Percentiles rank a stretch among this genome's conserved stretches.
phyloP scores from a whole-genome alignment of 1,140 invertebrate species.

The Penaeus japonicus region DNA sequence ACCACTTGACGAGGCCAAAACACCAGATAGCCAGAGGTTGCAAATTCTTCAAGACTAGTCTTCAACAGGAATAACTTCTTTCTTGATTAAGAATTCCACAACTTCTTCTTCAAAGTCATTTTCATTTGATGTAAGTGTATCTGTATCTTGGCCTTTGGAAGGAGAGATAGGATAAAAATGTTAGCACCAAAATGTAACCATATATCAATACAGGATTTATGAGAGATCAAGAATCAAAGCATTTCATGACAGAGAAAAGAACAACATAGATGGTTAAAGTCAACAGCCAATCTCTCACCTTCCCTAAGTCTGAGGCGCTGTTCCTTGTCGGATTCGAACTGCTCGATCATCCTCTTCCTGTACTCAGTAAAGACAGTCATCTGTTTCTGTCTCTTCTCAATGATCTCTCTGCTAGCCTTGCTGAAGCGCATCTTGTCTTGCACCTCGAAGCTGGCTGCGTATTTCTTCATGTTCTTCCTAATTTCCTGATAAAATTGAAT shows the following conservation, averaged over 20 bases:
- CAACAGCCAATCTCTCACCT: conserved; percentile 80
- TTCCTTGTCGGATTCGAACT: conserved; percentile 63
- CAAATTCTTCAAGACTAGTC: conserved; percentile 24
- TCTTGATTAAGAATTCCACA: conserved; percentile 97
- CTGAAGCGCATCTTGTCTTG: conserved; percentile 93
- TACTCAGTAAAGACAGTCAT: conserved; percentile 89
- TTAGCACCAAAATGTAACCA: not conserved
- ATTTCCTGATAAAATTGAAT: conserved; percentile 76
- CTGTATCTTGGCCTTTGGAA: conserved; percentile 85
- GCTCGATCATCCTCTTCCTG: conserved; percentile 75
- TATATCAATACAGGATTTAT: not conserved
- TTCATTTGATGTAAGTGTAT: conserved; percentile 83
- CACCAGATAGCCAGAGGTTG: not conserved
- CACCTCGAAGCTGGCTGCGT: conserved; percentile 93
- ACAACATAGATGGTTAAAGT: not conserved
- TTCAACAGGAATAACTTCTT: conserved; percentile 75
- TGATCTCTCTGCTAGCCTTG: conserved; percentile 79
- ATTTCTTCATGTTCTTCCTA: conserved; percentile 98
- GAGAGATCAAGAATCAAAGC: not conserved
- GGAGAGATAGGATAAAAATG: conserved; percentile 22
- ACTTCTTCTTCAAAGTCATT: conserved; percentile 93
- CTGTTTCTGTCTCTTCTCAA: conserved; percentile 89
- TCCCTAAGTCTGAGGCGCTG: conserved; percentile 73
- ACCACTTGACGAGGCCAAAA: conserved; percentile 8
- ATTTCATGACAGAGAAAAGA: not conserved